Evolutionary conservation across 1,140 invertebrate species (phyloP).

Genomic region (Zaprionus tsacasi): DNA sequence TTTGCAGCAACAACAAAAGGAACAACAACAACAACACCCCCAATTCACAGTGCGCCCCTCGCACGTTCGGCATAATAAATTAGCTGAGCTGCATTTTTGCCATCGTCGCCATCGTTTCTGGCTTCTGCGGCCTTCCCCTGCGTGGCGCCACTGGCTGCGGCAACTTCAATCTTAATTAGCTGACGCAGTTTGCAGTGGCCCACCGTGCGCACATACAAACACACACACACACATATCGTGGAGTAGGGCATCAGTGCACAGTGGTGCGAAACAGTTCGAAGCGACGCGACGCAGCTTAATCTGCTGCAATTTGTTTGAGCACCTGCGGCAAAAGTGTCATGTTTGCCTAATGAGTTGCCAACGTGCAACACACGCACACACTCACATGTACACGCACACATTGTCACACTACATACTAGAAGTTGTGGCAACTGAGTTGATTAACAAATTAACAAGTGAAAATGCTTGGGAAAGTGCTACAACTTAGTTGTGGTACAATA

Average conservation of each 20-base stretch:
- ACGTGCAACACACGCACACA: not conserved
- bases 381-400: not conserved
- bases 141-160: slow-evolving; percentile 44
- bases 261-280: slow-evolving; percentile 24
- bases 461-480: not conserved
- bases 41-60: not conserved
- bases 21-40: not conserved
- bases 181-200: slow-evolving; percentile 75
- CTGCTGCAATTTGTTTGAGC: slow-evolving; percentile 20
- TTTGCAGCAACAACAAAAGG: slow-evolving; percentile 2
- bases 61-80: slow-evolving; percentile 77
- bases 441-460: slow-evolving; percentile 26
- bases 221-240: not conserved
- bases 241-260: slow-evolving; percentile 3
- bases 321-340: slow-evolving; percentile 39
- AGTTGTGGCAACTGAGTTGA: slow-evolving; percentile 23
- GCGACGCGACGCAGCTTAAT: slow-evolving; percentile 11
- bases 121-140: slow-evolving; percentile 11
- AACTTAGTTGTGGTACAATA: not conserved
- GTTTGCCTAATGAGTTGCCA: slow-evolving; percentile 46
- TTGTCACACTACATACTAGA: not conserved
- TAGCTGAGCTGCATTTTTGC: slow-evolving; percentile 53
- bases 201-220: slow-evolving; percentile 17
- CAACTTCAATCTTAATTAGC: slow-evolving; percentile 81
- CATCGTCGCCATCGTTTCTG: slow-evolving; percentile 20